These are phyloP conservation scores for Palaemon carinicauda DNA, from an alignment of 1,140 invertebrate genomes.

Conservation along the genomic window DNA sequence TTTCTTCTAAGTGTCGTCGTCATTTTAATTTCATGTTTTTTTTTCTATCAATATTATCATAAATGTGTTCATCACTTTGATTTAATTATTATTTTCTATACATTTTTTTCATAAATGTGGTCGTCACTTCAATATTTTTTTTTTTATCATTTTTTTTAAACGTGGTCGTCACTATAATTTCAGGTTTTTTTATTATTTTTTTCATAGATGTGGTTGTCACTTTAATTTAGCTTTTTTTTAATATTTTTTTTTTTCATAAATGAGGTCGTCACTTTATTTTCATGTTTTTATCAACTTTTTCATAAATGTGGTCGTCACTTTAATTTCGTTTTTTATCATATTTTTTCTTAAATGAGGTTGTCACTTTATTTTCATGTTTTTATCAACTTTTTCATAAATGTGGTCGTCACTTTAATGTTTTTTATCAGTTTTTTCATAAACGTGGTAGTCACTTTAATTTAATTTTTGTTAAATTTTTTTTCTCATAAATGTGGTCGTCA, in stretches of 20 bases:
- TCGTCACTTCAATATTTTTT: not conserved
- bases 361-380: not conserved
- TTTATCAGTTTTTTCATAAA: too few relatives aligned
- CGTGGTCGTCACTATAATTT: not conserved
- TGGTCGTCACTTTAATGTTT: not conserved
- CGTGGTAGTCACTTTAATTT: too few relatives aligned
- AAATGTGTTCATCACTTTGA: not conserved
- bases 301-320: not conserved
- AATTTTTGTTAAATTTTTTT: too few relatives aligned
- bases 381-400: not conserved
- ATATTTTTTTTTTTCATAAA: not conserved
- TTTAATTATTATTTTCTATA: not conserved
- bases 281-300: not conserved
- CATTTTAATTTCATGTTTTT: not conserved
- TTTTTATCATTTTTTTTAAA: not conserved
- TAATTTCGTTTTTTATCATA: not conserved
- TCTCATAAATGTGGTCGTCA: not conserved
- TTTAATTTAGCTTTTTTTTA: too few relatives aligned
- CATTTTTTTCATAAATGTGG: not conserved
- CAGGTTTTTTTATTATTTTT: too few relatives aligned
- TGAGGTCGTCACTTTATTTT: not conserved
- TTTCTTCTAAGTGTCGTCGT: not conserved
- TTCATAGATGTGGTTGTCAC: too few relatives aligned
- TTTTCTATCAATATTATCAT: not conserved
- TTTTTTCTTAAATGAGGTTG: not conserved